A percentile compares a stretch with the other conserved stretches of the same genome.
These are phyloP conservation scores for Callorhinus ursinus DNA, from an alignment of 2,113 vertebrate species.

Conservation along the genomic window DNA sequence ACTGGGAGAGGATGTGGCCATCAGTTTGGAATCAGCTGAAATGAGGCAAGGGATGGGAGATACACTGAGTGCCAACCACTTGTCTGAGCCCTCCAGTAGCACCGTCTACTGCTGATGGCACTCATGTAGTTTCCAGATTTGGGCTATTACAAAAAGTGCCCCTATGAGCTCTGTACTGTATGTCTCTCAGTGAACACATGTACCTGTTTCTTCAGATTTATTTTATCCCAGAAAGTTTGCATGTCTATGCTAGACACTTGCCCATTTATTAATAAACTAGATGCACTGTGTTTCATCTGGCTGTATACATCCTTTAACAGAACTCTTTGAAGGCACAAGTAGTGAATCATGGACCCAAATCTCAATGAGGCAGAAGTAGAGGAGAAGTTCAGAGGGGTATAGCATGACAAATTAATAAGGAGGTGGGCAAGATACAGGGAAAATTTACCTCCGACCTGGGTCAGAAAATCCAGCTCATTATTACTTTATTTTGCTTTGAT, in stretches of 20 bases:
- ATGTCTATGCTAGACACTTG: not conserved
- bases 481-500: constrained; percentile 59
- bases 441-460: not conserved
- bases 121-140: not conserved
- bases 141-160: not conserved
- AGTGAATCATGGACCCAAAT: not conserved
- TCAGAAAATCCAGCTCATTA: constrained; percentile 46
- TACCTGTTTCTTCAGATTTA: not conserved
- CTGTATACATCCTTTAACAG: not conserved
- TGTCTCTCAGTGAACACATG: rapidly evolving
- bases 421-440: not conserved
- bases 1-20: not conserved
- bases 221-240: not conserved
- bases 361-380: not conserved
- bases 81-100: no score
- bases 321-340: not conserved
- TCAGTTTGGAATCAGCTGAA: not conserved
- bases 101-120: not conserved
- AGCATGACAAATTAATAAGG: not conserved
- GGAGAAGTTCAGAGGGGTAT: not conserved
- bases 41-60: not conserved
- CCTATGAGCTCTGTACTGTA: rapidly evolving
- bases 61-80: rapidly evolving
- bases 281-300: not conserved
- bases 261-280: not conserved